Percentiles rank a stretch among this genome's conserved stretches.
phyloP scores from a whole-genome alignment of 2,888 invertebrate species.

The Anthophora plumipes region DNA sequence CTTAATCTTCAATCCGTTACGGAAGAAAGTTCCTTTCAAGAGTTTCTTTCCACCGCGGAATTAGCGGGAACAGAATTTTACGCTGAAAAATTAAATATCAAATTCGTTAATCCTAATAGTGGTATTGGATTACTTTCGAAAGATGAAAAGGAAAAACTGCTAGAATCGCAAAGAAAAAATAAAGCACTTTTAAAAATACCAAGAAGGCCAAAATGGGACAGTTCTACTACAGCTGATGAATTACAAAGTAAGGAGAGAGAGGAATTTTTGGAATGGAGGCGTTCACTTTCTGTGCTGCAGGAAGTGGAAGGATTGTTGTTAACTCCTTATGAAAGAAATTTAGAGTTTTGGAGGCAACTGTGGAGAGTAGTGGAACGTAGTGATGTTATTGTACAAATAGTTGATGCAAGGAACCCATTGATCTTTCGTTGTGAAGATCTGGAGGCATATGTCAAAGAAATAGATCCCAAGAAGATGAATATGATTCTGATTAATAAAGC shows the following conservation, averaged over 20 bases:
- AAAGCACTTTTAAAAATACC: conserved; percentile 91
- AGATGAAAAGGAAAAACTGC: conserved; percentile 86
- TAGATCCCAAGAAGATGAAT: conserved; percentile 89
- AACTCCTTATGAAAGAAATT: conserved; percentile 98
- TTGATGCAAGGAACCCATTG: conserved; percentile 98
- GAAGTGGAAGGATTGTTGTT: conserved; percentile 92
- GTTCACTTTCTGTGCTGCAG: conserved; percentile 91
- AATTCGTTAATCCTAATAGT: conserved; percentile 88
- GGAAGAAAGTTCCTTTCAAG: conserved; percentile 97
- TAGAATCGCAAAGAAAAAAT: conserved; percentile 87
- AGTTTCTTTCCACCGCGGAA: conserved; percentile 97
- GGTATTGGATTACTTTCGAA: conserved; percentile 87
- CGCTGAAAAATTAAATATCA: conserved; percentile 94
- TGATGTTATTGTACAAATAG: conserved; percentile 96
- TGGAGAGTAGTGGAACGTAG: conserved; percentile 99
- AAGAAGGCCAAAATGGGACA: conserved; percentile 93
- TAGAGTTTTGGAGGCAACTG: conserved; percentile 99
- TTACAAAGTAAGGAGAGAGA: conserved; percentile 92
- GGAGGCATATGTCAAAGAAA: conserved; percentile 93
- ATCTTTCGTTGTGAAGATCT: conserved; percentile 97
- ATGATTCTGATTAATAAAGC: conserved; percentile 97
- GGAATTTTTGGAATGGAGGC: conserved; percentile 95
- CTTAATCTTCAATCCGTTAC: conserved; percentile 96
- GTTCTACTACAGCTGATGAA: conserved; percentile 91
- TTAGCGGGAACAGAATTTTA: conserved; percentile 97